Conservation (phyloP, 1,140 invertebrate species). For the Drosophila ohnishii region DNA sequence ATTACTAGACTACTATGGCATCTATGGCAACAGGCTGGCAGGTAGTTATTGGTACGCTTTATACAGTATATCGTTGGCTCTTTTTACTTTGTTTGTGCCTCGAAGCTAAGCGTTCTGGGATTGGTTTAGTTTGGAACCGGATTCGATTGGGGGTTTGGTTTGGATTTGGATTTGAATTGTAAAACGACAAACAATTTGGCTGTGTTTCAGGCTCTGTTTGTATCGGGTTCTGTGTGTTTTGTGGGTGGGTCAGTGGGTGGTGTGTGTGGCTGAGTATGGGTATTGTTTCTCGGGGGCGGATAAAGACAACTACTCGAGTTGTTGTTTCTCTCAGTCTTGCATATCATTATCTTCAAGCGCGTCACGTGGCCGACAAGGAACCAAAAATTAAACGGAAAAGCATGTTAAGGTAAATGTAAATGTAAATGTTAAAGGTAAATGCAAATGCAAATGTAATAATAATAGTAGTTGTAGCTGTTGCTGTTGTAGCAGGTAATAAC, state of each 20-base stretch:
- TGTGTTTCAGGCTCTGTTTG: constrained; percentile 44
- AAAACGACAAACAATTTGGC: constrained; percentile 46
- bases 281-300: constrained; percentile 12
- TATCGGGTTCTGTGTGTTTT: constrained; percentile 22
- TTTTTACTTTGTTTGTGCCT: constrained; percentile 62
- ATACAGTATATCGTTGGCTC: constrained; percentile 51
- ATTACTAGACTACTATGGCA: constrained; percentile 50
- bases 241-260: constrained; percentile 19
- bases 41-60: constrained; percentile 43
- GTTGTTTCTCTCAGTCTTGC: constrained; percentile 61
- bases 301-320: constrained; percentile 56
- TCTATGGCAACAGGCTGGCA: constrained; percentile 51
- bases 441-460: constrained; percentile 56
- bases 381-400: constrained; percentile 50
- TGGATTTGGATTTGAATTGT: constrained; percentile 45
- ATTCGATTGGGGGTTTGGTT: constrained; percentile 34
- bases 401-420: constrained; percentile 50
- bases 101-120: constrained; percentile 53
- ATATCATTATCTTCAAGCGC: constrained; percentile 60
- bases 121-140: constrained; percentile 33
- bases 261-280: constrained; percentile 26
- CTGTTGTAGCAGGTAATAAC: constrained; percentile 53
- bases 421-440: constrained; percentile 48
- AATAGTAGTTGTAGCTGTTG: constrained; percentile 44
- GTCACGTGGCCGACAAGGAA: constrained; percentile 50